phyloP scores from a whole-genome alignment of 2,888 invertebrate species.

The Emesis russula region DNA sequence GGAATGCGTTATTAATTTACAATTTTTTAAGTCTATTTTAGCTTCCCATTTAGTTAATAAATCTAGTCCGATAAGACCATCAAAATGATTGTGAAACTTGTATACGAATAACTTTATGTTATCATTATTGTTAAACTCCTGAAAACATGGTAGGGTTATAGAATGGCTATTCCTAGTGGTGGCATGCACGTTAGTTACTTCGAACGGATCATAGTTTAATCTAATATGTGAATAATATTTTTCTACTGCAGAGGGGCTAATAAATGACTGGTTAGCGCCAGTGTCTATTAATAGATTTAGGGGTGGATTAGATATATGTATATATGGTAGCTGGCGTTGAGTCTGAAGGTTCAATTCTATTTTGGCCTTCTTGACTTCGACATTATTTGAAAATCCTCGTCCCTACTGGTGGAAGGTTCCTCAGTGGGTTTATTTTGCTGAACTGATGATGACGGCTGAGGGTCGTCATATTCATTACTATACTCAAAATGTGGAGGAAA shows the following conservation, averaged over 20 bases:
- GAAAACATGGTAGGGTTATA: constrained; percentile 11
- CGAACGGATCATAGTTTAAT: constrained; percentile 9
- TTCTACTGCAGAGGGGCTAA: too few relatives aligned
- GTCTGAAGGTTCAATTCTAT: neutral
- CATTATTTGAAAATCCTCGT: neutral
- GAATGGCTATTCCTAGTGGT: neutral
- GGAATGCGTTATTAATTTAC: constrained; percentile 18
- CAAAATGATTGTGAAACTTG: neutral
- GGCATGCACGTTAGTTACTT: neutral
- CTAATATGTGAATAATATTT: neutral
- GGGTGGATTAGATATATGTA: too few relatives aligned
- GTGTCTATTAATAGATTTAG: too few relatives aligned
- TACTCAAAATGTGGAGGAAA: neutral
- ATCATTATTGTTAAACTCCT: constrained; percentile 2
- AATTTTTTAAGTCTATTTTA: constrained; percentile 45
- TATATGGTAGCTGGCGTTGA: neutral
- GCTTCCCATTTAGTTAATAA: neutral
- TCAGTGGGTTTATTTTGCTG: neutral
- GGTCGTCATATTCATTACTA: neutral
- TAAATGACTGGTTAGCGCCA: too few relatives aligned
- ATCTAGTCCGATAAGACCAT: too few relatives aligned
- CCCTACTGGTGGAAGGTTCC: constrained; percentile 1
- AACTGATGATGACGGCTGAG: neutral
- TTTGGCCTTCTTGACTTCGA: too few relatives aligned
- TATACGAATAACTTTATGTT: too few relatives aligned